Evolutionary conservation across 2,113 vertebrate genomes (phyloP), one percentile per base, ranked within the genome.

Genomic region (Gadus macrocephalus): DNA sequence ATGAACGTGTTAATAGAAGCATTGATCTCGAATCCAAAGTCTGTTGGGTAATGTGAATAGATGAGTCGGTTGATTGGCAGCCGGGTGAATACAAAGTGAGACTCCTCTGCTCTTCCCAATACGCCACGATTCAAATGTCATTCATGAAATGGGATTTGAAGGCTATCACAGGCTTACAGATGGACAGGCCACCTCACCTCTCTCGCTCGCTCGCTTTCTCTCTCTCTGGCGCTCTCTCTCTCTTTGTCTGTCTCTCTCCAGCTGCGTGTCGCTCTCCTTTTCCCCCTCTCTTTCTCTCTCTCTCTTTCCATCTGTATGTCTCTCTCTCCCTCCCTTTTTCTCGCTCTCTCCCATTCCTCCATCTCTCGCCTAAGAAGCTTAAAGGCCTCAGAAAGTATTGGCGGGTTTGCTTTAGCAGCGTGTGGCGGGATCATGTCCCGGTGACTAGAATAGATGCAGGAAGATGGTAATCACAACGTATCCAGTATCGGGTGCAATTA

Each of bases 81-180:
- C 8, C 12, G 42, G 42, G 42, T 2, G 12, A n/a, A 64, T 64
- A 9, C 42, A 55, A 68, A 68, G n/a, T 66, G 38, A 17, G n/a
- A 63, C 2, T 22, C 25, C 38, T 67, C 38, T 71, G n/a, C n/a
- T 49, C 15, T 55, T 71, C 31, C 58, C 19, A 59, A 62, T 53
- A 27, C 25, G 56, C 25, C 7, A 22, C 61, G 63, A 53, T 71
- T 76, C 56, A 72, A 68, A 77, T 77, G 70, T 72, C 66, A 68
- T 66, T 53, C 20, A 19, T 60, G 25, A 31, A 58, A 38, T 56
- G 12, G 31, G 49, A 60, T 68, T 53, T 58, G 61, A 66, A 67
- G 53, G 31, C 55, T 68, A 35, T 53, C 22, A 15, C 55, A 28
- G 25, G 16, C 61, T 49, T 11, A 25, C 66, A 72, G 28, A 8